A percentile compares a stretch with the other conserved stretches of the same genome.
Conservation (phyloP, 2,888 invertebrate genomes). For the Antheraea assamensis region DNA sequence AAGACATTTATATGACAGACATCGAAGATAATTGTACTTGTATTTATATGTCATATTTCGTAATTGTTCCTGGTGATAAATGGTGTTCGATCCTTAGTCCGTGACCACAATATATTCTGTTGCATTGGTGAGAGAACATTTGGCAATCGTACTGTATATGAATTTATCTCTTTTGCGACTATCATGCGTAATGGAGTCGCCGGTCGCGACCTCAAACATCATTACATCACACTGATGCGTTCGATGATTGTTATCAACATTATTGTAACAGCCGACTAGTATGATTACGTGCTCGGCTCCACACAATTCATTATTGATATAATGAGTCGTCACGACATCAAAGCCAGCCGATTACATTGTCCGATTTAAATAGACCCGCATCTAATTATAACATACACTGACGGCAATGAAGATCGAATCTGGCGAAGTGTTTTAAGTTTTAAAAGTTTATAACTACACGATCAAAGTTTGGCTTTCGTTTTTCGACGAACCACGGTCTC, state of each 20-base stretch:
- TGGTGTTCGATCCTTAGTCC: too few relatives aligned
- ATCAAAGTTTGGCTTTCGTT: neutral
- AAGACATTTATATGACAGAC: too few relatives aligned
- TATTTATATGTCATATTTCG: too few relatives aligned
- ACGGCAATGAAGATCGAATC: neutral
- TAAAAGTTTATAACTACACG: neutral
- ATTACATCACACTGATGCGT: constrained; percentile 8
- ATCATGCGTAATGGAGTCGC: neutral
- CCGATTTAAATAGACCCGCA: neutral
- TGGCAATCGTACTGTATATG: neutral
- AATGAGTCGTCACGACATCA: constrained; percentile 8
- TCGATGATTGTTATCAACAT: constrained; percentile 13
- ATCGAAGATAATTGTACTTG: too few relatives aligned
- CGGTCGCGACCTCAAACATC: constrained; percentile 14
- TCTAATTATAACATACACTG: neutral
- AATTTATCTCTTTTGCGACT: neutral
- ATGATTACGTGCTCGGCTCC: constrained; percentile 9
- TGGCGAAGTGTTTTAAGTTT: neutral
- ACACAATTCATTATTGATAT: constrained; percentile 13
- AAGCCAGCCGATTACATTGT: constrained; percentile 5
- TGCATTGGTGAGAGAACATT: neutral
- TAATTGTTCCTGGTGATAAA: too few relatives aligned
- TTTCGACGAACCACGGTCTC: neutral
- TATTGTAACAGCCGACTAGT: constrained; percentile 13
- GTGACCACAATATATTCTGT: neutral